These are phyloP conservation scores for Drosophila cardini DNA, from an alignment of 1,140 invertebrate genomes.

Conservation along the genomic window DNA sequence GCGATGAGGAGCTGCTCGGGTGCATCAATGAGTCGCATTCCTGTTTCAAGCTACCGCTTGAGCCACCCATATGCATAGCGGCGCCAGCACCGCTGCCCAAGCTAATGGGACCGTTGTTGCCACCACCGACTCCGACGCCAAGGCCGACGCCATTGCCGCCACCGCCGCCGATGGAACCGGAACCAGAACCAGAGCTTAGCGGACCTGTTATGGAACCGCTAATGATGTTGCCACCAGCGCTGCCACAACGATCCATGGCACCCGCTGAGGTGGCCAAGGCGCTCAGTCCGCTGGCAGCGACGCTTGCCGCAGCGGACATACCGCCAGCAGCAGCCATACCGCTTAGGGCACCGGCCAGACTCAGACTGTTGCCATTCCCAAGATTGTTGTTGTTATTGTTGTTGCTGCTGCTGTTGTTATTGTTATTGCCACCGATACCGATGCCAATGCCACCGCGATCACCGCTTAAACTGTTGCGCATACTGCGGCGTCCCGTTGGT, in stretches of 20 bases:
- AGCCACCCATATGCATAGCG: constrained; percentile 68
- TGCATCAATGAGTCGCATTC: constrained; percentile 84
- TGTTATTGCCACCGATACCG: constrained; percentile 46
- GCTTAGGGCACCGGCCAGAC: constrained; percentile 65
- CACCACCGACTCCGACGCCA: constrained; percentile 45
- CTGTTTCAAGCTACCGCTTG: constrained; percentile 77
- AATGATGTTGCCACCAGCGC: constrained; percentile 75
- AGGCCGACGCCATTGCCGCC: constrained; percentile 76
- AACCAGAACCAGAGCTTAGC: constrained; percentile 44
- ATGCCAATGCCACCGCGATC: constrained; percentile 34
- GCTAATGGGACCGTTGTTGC: constrained; percentile 52
- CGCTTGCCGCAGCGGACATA: constrained; percentile 69
- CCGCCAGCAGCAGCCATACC: constrained; percentile 76
- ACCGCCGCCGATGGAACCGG: constrained; percentile 83
- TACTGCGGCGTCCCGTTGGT: constrained; percentile 74
- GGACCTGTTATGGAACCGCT: constrained; percentile 63
- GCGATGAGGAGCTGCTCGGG: constrained; percentile 65
- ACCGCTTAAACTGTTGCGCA: constrained; percentile 82
- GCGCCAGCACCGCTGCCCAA: constrained; percentile 74
- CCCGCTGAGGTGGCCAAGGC: constrained; percentile 68
- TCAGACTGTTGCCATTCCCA: constrained; percentile 66
- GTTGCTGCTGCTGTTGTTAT: constrained; percentile 6
- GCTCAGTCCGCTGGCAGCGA: constrained; percentile 65
- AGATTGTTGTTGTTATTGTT: constrained; percentile 10
- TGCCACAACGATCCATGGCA: constrained; percentile 68